Evolutionary conservation across 2,888 invertebrate genomes (phyloP).

Genomic region (Cantharis lateralis): DNA sequence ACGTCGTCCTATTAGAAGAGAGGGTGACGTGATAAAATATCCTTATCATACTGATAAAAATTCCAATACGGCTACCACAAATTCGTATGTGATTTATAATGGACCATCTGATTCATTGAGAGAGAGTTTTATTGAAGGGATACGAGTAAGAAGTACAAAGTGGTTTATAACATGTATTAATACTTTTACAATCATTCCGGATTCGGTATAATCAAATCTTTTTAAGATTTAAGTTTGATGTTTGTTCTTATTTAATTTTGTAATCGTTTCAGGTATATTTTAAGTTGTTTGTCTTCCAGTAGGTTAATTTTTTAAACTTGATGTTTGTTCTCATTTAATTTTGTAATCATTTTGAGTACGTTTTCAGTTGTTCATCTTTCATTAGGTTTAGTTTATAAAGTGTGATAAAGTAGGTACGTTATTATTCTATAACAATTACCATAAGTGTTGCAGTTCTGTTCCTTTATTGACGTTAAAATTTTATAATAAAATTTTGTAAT

Average conservation of each 20-base stretch:
- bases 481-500: no score
- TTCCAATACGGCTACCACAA: slow-evolving; percentile 29
- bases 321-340: no score
- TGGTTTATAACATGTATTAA: slow-evolving; percentile 48
- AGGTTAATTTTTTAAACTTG: background rate
- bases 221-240: background rate
- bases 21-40: slow-evolving; percentile 18
- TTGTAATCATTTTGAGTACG: no score
- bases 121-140: slow-evolving; percentile 41
- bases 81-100: slow-evolving; percentile 45
- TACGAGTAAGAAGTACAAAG: slow-evolving; percentile 43
- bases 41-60: slow-evolving; percentile 30
- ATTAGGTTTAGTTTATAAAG: no score
- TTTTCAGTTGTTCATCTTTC: no score
- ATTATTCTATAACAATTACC: no score
- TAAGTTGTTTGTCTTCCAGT: no score
- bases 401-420: no score
- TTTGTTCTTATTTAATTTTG: no score
- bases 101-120: slow-evolving; percentile 37
- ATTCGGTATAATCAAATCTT: slow-evolving; percentile 27
- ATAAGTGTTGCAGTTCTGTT: no score
- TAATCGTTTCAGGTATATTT: no score
- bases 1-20: slow-evolving; percentile 41
- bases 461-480: no score
- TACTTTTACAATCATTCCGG: slow-evolving; percentile 29